phyloP scores from a whole-genome alignment of 2,113 vertebrate species.

The Odontophorus gujanensis region DNA sequence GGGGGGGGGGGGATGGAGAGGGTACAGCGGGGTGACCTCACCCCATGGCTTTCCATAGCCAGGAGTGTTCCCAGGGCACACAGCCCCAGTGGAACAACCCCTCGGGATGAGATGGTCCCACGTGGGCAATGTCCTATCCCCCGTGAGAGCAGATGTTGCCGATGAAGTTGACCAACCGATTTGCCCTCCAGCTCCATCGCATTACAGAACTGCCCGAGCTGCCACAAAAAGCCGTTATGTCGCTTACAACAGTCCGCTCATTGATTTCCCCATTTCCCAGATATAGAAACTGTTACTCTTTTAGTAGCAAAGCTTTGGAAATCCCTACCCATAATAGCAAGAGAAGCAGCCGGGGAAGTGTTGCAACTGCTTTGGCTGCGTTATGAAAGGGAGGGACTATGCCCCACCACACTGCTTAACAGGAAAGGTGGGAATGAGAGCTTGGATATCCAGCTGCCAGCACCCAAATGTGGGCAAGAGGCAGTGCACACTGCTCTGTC shows the following conservation, averaged over 20 bases:
- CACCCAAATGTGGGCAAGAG: fast-evolving
- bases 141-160: not conserved
- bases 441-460: not conserved
- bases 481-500: not conserved
- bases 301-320: slow-evolving; percentile 42
- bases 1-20: fast-evolving
- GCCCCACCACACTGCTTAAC: too few species aligned
- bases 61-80: too few species aligned
- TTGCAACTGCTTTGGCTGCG: slow-evolving; percentile 36
- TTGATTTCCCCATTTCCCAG: slow-evolving; percentile 56
- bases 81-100: fast-evolving
- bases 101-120: fast-evolving
- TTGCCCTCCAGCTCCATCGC: not conserved
- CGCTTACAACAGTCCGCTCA: slow-evolving; percentile 17
- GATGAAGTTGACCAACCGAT: not conserved
- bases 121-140: fast-evolving
- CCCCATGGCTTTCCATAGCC: not conserved
- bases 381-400: slow-evolving; percentile 4
- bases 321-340: not conserved
- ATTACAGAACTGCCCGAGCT: not conserved
- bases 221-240: slow-evolving; percentile 30
- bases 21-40: not conserved
- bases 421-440: not conserved
- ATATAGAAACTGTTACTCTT: not conserved
- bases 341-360: not conserved